Evolutionary conservation across 2,797 vertebrate genomes (phyloP), one percentile per base, ranked within the genome.

Genomic region (Anguilla megastoma): DNA sequence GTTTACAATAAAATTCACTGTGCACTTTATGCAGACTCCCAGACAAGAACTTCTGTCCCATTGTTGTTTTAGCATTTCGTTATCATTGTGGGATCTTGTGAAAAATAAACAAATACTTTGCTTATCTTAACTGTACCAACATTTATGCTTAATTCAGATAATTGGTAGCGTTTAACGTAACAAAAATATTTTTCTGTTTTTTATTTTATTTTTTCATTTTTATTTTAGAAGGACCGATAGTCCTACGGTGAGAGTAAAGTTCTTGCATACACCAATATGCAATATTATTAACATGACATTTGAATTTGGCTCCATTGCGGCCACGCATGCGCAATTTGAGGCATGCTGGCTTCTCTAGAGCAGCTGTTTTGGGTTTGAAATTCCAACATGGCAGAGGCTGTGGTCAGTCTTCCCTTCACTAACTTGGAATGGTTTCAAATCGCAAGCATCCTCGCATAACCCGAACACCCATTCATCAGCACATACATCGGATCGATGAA

Each of bases 301-400:
- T 97, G 97, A 99, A 98, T 98, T 97, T 98, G 97, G 96, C 98
- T 98, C 97, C 95, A 94, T 94, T 92, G 90, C 93, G 93, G 94
- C 91, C 91, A 97, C 96, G 96, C 98, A 97, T 98, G 98, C 98
- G 98, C 97, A 96, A 95, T 97, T 95, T 90, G 96, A 96, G 90
- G 96, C 96, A 95, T 94, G 96, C 96, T 94, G 97, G 97, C 97
- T 97, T 95, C 95, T 97, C 95, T 91, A 95, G 96, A 97, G 98
- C 97, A 98, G 97, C 98, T 98, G 98, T 99, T 98, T 98, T 96
- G 97, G 97, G 96, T 97, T 97, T 97, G 97, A 97, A 97, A 98
- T 98, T 98, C 98, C 98, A 99, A 99, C 98, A 99, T 98, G 98
- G 98, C 98, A 99, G 98, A 98, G 97, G 97, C 97, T 97, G 97